Evolutionary conservation across 2,888 invertebrate genomes (phyloP), one percentile per base, ranked within the genome.

Genomic region (Tethea ocularis): DNA sequence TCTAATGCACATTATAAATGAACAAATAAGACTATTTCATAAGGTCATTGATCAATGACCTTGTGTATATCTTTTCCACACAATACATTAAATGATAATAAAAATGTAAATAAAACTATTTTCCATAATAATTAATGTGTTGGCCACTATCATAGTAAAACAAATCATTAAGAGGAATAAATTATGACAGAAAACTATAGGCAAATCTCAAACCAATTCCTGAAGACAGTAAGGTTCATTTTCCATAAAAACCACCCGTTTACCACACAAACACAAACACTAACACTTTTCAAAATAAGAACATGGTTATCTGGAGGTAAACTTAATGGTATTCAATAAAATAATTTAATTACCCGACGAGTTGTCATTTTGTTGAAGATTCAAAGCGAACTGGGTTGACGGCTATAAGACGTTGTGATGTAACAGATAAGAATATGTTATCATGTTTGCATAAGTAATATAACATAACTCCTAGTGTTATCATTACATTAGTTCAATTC

Each of bases 351-450:
- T 66, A 93, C 92, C 92, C 92, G 86, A 74, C 86, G 87, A 67
- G 78, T 74, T 78, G 86, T 80, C 92, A 92, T 93, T 82, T 84
- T 91, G 86, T 78, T 74, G 78, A 81, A 83, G 84, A 82, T 82
- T 82, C 72, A 73, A 85, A 83, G 80, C 78, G 75, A 76, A 92
- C 91, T 93, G 82, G 89, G 81, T 82, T 84, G 82, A 81, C 78
- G 71, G 76, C 74, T 78, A 84, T 80, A 77, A 76, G 70, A 70
- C 64, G 61, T 66, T 67, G 80, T 84, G 83, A 88, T 87, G 80
- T 87, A 86, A 84, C 70, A 82, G 92, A 93, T 92, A 92, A 89
- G 81, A 29, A 74, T 65, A 66, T 78, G 68, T 87, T 89, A 89
- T 89, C 87, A 80, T 82, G 77, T 86, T 71, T 84, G 76, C 74